Percentiles rank a stretch among this genome's conserved stretches.
phyloP scores from a whole-genome alignment of 1,140 invertebrate genomes.

The Dolichoris vasculosae region DNA sequence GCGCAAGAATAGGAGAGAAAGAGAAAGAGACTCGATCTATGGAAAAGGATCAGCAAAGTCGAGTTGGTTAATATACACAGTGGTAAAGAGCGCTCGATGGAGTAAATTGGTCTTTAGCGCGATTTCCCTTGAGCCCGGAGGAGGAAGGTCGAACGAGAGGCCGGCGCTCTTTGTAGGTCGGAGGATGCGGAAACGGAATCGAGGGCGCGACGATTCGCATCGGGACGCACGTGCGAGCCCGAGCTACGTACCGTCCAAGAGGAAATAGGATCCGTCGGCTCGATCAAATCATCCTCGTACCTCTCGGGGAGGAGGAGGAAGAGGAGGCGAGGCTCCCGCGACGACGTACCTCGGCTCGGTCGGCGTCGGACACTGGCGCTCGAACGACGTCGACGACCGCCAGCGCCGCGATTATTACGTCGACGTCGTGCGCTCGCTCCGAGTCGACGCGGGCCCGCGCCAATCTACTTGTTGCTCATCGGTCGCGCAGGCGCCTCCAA shows the following conservation, averaged over 20 bases:
- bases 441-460: neutral
- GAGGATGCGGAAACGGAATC: neutral
- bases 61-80: neutral
- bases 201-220: neutral
- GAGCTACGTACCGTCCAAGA: neutral
- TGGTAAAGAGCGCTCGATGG: no score
- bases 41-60: no score
- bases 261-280: no score
- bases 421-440: conserved; percentile 29
- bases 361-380: conserved; percentile 34
- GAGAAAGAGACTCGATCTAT: neutral
- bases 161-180: neutral
- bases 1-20: no score
- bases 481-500: neutral
- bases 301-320: no score
- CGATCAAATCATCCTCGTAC: no score
- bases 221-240: neutral
- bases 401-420: neutral
- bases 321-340: neutral
- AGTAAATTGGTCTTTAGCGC: no score
- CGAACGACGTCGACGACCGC: conserved; percentile 5
- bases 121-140: no score
- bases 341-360: conserved; percentile 20
- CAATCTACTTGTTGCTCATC: conserved; percentile 19
- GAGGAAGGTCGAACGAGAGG: neutral